These are phyloP conservation scores for Mythimna loreyi DNA, from an alignment of 2,888 invertebrate genomes.

Conservation along the genomic window DNA sequence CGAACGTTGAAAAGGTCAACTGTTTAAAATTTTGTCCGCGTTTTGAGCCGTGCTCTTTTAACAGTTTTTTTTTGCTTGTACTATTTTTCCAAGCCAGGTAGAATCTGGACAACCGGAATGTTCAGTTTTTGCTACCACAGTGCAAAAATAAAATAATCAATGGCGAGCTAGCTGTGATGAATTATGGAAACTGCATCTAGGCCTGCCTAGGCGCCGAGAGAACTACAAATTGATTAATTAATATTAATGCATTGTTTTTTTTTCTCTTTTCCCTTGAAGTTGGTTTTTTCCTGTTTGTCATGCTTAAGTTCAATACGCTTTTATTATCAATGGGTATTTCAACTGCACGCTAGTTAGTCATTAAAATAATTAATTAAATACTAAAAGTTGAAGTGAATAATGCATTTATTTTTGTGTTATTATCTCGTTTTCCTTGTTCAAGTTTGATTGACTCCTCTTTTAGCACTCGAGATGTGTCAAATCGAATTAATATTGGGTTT, in stretches of 20 bases:
- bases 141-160: conserved; percentile 1
- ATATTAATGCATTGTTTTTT: conserved; percentile 33
- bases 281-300: conserved; percentile 41
- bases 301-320: conserved; percentile 40
- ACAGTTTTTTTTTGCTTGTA: conserved; percentile 44
- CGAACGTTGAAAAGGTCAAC: conserved; percentile 42
- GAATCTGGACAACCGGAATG: conserved; percentile 35
- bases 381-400: background rate
- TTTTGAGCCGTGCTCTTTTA: conserved; percentile 40
- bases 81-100: conserved; percentile 29
- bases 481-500: no score
- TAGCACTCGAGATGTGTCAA: no score
- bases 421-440: no score
- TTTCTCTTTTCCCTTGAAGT: conserved; percentile 8
- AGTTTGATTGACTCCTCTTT: no score
- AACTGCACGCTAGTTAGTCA: conserved; percentile 20
- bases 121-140: conserved; percentile 16
- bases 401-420: no score
- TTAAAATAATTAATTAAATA: conserved; percentile 4
- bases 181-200: conserved; percentile 31
- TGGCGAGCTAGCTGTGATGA: conserved; percentile 13
- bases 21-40: conserved; percentile 48
- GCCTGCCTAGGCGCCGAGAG: conserved; percentile 11
- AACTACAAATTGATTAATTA: conserved; percentile 26
- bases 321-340: conserved; percentile 32